These are phyloP conservation scores for Barbus barbus DNA, from an alignment of 2,113 vertebrate species.

Conservation along the genomic window DNA sequence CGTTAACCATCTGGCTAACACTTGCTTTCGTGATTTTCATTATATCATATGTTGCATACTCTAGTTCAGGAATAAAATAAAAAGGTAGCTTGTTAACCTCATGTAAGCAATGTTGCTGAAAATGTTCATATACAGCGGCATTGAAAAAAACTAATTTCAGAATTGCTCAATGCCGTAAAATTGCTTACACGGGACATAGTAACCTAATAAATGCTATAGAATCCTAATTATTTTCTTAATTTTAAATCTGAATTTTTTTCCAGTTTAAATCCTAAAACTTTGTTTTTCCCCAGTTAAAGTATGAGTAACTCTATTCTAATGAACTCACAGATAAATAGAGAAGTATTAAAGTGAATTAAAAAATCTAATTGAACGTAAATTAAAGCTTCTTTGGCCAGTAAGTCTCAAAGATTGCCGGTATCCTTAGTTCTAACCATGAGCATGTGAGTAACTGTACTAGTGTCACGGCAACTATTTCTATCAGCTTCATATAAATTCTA, in stretches of 20 bases:
- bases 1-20: constrained; percentile 41
- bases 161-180: too few species aligned
- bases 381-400: too few species aligned
- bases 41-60: neutral
- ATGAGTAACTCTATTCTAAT: neutral
- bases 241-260: too few species aligned
- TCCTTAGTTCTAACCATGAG: constrained; percentile 8
- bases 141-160: neutral
- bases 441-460: constrained; percentile 7
- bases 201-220: too few species aligned
- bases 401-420: neutral
- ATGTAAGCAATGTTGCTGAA: neutral
- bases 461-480: constrained; percentile 37
- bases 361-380: too few species aligned
- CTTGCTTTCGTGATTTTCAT: neutral
- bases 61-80: neutral
- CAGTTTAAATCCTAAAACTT: too few species aligned
- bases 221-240: too few species aligned
- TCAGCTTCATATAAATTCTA: constrained; percentile 16
- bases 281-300: too few species aligned
- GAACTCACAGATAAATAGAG: neutral
- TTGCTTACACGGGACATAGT: too few species aligned
- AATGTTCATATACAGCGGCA: neutral
- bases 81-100: neutral
- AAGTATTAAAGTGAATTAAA: too few species aligned